Percentiles rank a stretch among this genome's conserved stretches.
phyloP scores from a whole-genome alignment of 2,797 vertebrate genomes.

The Otolemur crassicaudatus region DNA sequence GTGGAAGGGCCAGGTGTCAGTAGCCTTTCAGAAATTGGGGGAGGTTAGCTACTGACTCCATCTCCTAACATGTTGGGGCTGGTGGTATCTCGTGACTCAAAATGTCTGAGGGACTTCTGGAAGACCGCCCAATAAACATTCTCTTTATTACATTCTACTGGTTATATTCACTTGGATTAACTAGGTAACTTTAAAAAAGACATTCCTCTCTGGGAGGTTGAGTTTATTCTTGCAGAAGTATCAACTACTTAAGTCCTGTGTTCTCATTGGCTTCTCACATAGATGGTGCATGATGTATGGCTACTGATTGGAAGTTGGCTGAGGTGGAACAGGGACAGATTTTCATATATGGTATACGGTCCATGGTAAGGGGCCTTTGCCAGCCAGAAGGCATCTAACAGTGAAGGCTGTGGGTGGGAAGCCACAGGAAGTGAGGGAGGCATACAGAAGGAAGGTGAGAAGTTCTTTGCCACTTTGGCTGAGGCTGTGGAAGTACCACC shows the following conservation, averaged over 20 bases:
- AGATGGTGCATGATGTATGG: background rate
- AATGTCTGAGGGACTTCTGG: background rate
- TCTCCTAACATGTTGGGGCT: background rate
- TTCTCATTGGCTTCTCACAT: background rate
- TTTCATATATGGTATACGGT: background rate
- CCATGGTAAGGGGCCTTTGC: background rate
- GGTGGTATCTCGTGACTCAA: background rate
- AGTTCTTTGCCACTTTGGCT: background rate
- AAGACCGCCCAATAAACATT: background rate
- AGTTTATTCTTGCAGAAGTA: background rate
- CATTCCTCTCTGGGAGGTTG: background rate
- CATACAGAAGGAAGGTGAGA: background rate
- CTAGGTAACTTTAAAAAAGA: slow-evolving; percentile 38
- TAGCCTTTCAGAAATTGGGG: background rate
- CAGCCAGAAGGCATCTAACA: background rate
- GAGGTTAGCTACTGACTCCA: background rate
- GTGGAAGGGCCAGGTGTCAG: background rate
- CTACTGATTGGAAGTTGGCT: background rate
- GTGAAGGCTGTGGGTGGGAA: background rate
- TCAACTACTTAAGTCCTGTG: background rate
- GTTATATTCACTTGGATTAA: slow-evolving; percentile 16
- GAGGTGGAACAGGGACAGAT: background rate
- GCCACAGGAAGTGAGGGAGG: background rate
- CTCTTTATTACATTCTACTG: background rate
- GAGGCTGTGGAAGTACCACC: background rate